Evolutionary conservation across 1,140 invertebrate genomes (phyloP).

Genomic region (Cydia pomonella): DNA sequence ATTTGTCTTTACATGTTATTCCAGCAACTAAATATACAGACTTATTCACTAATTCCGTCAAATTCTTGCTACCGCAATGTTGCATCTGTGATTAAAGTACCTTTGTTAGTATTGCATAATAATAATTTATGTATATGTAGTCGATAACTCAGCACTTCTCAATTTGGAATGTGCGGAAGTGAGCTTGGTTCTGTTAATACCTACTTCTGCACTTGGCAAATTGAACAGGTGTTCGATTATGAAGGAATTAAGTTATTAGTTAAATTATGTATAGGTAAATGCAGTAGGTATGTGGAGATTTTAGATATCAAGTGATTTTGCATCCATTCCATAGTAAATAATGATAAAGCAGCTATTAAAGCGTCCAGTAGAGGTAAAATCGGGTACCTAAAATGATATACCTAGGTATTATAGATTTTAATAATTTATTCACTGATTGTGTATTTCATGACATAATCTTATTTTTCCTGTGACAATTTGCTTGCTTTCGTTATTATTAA

Average conservation of each 20-base stretch:
- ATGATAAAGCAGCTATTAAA: slow-evolving; percentile 25
- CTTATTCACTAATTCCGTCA: slow-evolving; percentile 24
- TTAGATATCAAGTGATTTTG: slow-evolving; percentile 24
- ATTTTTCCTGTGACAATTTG: slow-evolving; percentile 41
- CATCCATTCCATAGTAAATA: slow-evolving; percentile 28
- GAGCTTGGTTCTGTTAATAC: slow-evolving; percentile 3
- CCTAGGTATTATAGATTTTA: slow-evolving; percentile 32
- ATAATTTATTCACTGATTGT: slow-evolving; percentile 30
- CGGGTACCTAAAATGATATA: slow-evolving; percentile 24
- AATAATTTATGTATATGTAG: slow-evolving; percentile 38
- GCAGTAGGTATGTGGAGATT: slow-evolving; percentile 10
- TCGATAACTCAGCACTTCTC: slow-evolving; percentile 29
- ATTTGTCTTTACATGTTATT: slow-evolving; percentile 53
- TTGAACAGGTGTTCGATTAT: slow-evolving; percentile 33
- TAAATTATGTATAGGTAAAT: slow-evolving; percentile 27
- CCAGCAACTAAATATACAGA: slow-evolving; percentile 13
- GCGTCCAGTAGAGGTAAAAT: slow-evolving; percentile 27
- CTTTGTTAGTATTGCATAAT: slow-evolving; percentile 51
- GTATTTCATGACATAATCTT: slow-evolving; percentile 36
- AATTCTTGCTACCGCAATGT: slow-evolving; percentile 60
- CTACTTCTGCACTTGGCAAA: slow-evolving; percentile 41
- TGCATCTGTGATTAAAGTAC: slow-evolving; percentile 68
- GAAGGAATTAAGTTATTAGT: slow-evolving; percentile 13
- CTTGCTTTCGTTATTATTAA: slow-evolving; percentile 37
- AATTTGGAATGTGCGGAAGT: slow-evolving; percentile 43